These are phyloP conservation scores for Galeruca laticollis DNA, from an alignment of 2,888 invertebrate species.

Conservation along the genomic window DNA sequence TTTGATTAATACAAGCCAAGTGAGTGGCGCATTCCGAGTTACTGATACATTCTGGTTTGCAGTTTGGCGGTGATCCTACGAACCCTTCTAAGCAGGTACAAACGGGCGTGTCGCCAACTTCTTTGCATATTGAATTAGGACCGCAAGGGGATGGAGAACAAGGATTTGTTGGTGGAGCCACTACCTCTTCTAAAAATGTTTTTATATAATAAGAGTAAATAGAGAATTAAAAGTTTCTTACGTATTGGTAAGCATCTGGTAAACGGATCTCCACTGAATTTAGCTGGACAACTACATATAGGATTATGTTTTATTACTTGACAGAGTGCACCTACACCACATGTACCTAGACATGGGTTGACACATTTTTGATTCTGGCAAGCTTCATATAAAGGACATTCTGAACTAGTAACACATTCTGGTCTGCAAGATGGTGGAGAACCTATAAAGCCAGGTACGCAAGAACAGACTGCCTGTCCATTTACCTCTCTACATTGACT, in stretches of 20 bases:
- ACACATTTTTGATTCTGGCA: conserved; percentile 74
- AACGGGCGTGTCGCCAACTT: conserved; percentile 74
- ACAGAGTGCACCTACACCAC: conserved; percentile 79
- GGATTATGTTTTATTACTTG: conserved; percentile 81
- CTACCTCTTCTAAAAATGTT: conserved; percentile 31
- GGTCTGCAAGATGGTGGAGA: conserved; percentile 31
- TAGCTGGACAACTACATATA: conserved; percentile 73
- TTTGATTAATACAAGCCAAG: conserved; percentile 80
- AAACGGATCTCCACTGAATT: conserved; percentile 78
- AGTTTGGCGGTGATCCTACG: conserved; percentile 81
- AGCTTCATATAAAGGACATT: conserved; percentile 81
- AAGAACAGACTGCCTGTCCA: conserved; percentile 83
- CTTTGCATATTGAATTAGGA: conserved; percentile 79
- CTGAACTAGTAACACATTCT: conserved; percentile 80
- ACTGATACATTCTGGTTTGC: conserved; percentile 82
- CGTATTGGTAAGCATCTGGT: conserved; percentile 65
- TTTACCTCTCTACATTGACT: conserved; percentile 82
- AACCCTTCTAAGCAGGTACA: conserved; percentile 81
- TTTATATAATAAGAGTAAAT: background rate
- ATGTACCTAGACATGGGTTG: conserved; percentile 78
- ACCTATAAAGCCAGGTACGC: conserved; percentile 70
- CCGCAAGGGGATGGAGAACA: conserved; percentile 86
- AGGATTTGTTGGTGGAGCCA: conserved; percentile 66
- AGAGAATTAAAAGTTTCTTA: conserved; percentile 38
- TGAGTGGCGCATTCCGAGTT: conserved; percentile 81